Conservation (phyloP, 2,888 invertebrate genomes). For the Nemotelus nigrinus region DNA sequence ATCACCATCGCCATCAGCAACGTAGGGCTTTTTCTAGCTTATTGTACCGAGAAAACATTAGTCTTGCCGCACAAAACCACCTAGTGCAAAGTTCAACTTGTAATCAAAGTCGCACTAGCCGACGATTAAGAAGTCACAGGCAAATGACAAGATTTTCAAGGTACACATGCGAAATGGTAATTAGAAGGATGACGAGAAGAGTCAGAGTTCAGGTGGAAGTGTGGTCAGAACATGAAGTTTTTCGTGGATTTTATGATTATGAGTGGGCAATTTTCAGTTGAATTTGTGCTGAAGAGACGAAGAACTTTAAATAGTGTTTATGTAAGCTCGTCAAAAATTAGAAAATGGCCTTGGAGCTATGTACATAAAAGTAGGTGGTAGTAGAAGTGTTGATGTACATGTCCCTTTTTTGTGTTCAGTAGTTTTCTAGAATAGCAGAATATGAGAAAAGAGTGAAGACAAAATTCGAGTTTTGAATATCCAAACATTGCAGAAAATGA, state of each 20-base stretch:
- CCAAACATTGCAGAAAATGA: no score
- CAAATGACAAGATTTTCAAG: slow-evolving; percentile 39
- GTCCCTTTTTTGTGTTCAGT: no score
- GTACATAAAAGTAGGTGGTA: no score
- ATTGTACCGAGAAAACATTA: not conserved
- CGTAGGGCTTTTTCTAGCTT: not conserved
- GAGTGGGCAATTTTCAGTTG: not conserved
- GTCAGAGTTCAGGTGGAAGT: not conserved
- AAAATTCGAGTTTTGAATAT: no score
- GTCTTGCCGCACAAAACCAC: slow-evolving; percentile 1
- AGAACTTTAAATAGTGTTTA: no score
- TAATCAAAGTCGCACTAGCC: slow-evolving; percentile 31
- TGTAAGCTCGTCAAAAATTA: no score
- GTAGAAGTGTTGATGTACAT: no score
- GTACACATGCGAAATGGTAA: slow-evolving; percentile 40
- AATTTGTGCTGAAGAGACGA: no score
- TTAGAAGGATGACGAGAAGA: slow-evolving; percentile 2
- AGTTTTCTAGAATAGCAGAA: no score
- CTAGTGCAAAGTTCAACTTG: slow-evolving; percentile 30
- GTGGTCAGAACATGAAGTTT: not conserved
- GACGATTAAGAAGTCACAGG: slow-evolving; percentile 42
- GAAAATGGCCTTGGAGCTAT: no score
- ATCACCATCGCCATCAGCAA: not conserved
- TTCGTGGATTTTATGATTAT: not conserved
- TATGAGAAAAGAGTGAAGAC: no score